These are phyloP conservation scores for Heliconius hewitsoni DNA, from an alignment of 1,140 invertebrate species.

Conservation along the genomic window DNA sequence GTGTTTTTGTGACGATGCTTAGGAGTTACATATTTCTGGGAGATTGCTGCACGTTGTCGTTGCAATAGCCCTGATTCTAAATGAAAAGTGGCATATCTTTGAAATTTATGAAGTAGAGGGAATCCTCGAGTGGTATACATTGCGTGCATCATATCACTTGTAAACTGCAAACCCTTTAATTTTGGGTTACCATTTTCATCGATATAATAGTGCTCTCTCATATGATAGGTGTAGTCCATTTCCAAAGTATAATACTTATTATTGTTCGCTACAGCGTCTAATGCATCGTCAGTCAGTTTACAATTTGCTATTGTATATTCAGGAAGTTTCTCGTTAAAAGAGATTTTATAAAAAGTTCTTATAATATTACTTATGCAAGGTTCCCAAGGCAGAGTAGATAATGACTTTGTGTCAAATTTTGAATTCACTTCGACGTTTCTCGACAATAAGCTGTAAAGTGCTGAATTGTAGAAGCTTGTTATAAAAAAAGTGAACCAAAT, in stretches of 20 bases:
- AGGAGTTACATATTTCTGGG: constrained; percentile 24
- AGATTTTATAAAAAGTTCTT: neutral
- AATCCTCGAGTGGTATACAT: constrained; percentile 37
- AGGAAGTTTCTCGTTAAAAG: neutral
- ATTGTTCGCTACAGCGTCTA: constrained; percentile 45
- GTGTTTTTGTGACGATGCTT: constrained; percentile 14
- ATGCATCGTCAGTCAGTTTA: constrained; percentile 29
- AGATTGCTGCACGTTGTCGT: constrained; percentile 23
- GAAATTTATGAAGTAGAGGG: constrained; percentile 31
- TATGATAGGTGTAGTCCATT: constrained; percentile 47
- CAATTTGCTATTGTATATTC: constrained; percentile 31
- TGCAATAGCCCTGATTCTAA: constrained; percentile 36
- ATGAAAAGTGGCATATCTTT: constrained; percentile 29
- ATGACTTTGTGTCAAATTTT: constrained; percentile 28
- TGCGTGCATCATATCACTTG: constrained; percentile 8
- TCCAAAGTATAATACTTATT: constrained; percentile 48
- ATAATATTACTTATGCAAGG: constrained; percentile 47
- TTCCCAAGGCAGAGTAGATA: constrained; percentile 43
- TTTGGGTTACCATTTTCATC: constrained; percentile 47
- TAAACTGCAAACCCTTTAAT: constrained; percentile 33
- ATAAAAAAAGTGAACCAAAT: constrained; percentile 63
- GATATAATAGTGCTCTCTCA: constrained; percentile 48
- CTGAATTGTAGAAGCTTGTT: constrained; percentile 56
- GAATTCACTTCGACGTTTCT: constrained; percentile 37
- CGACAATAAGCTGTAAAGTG: constrained; percentile 51